These are phyloP conservation scores for Caerostris extrusa DNA, from an alignment of 1,140 invertebrate genomes.

Conservation along the genomic window DNA sequence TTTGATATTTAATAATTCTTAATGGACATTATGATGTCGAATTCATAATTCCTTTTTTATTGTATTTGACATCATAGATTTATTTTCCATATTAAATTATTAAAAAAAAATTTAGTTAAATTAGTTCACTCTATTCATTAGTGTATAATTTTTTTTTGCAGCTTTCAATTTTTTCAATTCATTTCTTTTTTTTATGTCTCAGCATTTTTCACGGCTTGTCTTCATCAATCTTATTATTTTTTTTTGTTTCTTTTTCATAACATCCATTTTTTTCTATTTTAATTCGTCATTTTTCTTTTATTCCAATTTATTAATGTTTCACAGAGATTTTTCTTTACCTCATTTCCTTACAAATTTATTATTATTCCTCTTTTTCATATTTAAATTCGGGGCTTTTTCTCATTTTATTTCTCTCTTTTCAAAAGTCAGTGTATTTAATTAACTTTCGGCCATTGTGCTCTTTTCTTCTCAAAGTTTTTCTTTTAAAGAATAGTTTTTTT, in stretches of 20 bases:
- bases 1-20: background rate
- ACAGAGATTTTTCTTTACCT: background rate
- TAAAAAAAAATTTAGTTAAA: background rate
- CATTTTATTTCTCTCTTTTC: background rate
- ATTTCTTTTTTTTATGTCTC: background rate
- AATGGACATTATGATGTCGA: background rate
- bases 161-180: background rate
- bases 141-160: background rate
- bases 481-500: background rate
- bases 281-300: background rate
- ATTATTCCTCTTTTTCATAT: background rate
- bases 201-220: background rate
- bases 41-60: background rate
- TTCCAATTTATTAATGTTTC: background rate
- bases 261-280: background rate
- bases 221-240: background rate
- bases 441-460: background rate
- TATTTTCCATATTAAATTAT: background rate
- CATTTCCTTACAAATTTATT: background rate
- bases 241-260: background rate
- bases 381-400: background rate
- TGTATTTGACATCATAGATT: background rate
- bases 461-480: background rate
- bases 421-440: conserved; percentile 1
- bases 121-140: background rate